Base-by-base conservation (phyloP, 2,113 vertebrate genomes). In the Pachyramphus minor region DNA sequence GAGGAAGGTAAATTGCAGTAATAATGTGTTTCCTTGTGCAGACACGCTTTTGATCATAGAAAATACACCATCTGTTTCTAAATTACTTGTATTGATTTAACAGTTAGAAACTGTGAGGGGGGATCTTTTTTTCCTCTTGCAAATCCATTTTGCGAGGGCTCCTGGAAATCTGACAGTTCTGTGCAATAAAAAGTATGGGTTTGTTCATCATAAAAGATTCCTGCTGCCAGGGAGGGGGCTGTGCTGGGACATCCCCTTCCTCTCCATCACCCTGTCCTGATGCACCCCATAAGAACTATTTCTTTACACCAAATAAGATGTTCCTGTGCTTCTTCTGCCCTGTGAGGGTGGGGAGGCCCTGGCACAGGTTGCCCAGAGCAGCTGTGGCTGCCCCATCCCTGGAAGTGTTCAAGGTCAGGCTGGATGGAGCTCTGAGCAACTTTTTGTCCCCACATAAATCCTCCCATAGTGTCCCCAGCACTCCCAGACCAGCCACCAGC, bases 31-130 rank as follows among this genome's bases (percentile, higher is more conserved):
- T 93, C 90, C 87, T 96, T 88, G 81, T 92, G 84, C 95, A 96
- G 95, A 92, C 94, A 93, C 59, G 84, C 93, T 88, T 94, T 93
- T 90, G 90, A 96, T 93, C 94, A 93, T 44, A 87, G 86, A 86
- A 96, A 96, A 93, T 75, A 91, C 81, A 91, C 90, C 81, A 84
- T 76, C 96, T 96, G 88, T 80, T 96, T 91, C 96, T 94, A 89
- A 93, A 96, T 93, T 85, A 96, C 96, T 96, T 95, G 90, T 96
- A 97, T 96, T 84, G 96, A 97, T 97, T 96, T 92, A 91, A 83
- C 95, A 88, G 91, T 94, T 89, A 96, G 58, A 80, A 93, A 90
- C 2, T n/a, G 0, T 10, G 9, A 42, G 41, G 59, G 47, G 20
- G 18, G 8, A 24, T 55, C 30, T 77, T 37, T 41, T 49, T 68